A percentile compares a stretch with the other conserved stretches of the same genome.
Conservation (phyloP, 30 jellyfish, hydroid and myxozoan species). For the Cassiopea xamachana region DNA sequence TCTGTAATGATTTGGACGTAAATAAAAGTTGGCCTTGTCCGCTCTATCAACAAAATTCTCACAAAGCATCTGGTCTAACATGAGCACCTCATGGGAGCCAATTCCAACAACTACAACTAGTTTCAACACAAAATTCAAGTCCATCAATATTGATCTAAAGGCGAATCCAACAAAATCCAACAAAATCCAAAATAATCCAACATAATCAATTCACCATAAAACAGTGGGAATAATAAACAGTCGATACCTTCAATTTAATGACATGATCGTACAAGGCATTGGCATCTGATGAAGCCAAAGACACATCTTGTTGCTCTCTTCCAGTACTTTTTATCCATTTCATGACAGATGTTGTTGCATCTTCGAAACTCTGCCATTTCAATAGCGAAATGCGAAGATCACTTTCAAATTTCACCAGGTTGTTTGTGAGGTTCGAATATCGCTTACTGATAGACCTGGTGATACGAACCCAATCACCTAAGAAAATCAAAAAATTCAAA, state of each 20-base stretch:
- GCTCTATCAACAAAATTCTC: too few relatives aligned
- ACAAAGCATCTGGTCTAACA: too few relatives aligned
- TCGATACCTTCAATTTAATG: constrained; percentile 79
- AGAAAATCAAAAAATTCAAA: background rate
- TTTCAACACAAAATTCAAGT: too few relatives aligned
- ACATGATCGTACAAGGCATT: constrained; percentile 76
- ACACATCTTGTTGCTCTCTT: constrained; percentile 62
- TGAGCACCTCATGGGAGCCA: too few relatives aligned
- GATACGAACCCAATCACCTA: constrained; percentile 94
- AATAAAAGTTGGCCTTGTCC: too few relatives aligned
- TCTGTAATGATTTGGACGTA: too few relatives aligned
- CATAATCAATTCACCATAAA: background rate
- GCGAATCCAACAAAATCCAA: too few relatives aligned
- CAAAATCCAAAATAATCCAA: too few relatives aligned
- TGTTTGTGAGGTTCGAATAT: constrained; percentile 77
- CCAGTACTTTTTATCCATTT: constrained; percentile 82
- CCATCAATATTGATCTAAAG: too few relatives aligned
- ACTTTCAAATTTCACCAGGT: constrained; percentile 79
- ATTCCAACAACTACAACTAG: too few relatives aligned
- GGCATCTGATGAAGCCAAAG: constrained; percentile 73
- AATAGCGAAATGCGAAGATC: constrained; percentile 77
- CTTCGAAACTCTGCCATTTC: constrained; percentile 81
- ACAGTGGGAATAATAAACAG: background rate
- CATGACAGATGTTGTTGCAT: constrained; percentile 71
- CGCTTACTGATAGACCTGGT: constrained; percentile 83